phyloP scores from a whole-genome alignment of 2,113 vertebrate genomes.

The Nothoprocta perdicaria region DNA sequence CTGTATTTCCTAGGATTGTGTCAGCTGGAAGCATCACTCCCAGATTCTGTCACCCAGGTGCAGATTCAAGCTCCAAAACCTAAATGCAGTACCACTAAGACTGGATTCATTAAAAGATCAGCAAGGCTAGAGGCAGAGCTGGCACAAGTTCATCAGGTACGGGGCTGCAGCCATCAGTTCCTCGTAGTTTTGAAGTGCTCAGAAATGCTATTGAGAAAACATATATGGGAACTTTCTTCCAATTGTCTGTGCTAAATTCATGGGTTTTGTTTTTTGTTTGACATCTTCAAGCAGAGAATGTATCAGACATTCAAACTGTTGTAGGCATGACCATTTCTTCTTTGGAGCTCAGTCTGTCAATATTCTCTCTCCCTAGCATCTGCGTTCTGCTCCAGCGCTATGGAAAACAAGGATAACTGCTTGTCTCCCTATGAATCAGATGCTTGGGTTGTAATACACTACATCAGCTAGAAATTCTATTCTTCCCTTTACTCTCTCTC shows the following conservation, averaged over 20 bases:
- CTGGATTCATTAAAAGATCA: conserved; percentile 74
- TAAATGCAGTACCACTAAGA: conserved; percentile 65
- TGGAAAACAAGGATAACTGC: neutral
- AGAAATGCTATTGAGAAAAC: neutral
- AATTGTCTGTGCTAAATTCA: neutral
- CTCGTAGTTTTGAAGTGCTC: neutral
- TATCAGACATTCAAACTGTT: neutral
- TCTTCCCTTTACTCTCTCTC: neutral
- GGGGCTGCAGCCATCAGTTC: neutral
- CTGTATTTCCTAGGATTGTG: conserved; percentile 78
- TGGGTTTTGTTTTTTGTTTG: neutral
- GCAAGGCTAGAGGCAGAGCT: conserved; percentile 76
- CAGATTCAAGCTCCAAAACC: conserved; percentile 70
- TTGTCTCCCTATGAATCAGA: neutral
- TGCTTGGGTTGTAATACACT: neutral
- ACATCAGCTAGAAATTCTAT: neutral
- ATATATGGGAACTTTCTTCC: neutral
- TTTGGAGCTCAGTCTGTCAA: neutral
- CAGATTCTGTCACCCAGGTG: conserved; percentile 73
- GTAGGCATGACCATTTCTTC: neutral
- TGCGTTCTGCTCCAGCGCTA: neutral
- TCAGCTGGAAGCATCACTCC: conserved; percentile 82
- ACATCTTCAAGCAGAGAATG: neutral
- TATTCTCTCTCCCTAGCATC: neutral
- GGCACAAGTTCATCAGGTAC: conserved; percentile 85